Conservation (phyloP, 2,888 invertebrate genomes). For the Polyploca ridens region DNA sequence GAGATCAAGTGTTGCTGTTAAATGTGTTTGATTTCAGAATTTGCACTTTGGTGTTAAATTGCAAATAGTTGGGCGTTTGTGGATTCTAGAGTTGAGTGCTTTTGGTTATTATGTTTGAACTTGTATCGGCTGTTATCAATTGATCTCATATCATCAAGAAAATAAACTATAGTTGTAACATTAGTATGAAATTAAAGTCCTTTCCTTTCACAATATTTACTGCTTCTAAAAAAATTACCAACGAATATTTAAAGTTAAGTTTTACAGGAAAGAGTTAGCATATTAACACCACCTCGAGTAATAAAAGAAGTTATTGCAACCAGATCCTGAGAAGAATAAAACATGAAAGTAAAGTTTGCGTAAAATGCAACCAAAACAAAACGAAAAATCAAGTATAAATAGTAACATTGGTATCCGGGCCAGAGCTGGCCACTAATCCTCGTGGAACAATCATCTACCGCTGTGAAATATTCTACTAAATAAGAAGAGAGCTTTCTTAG, state of each 20-base stretch:
- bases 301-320: not conserved
- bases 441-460: conserved; percentile 48
- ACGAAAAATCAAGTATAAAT: not conserved
- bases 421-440: conserved; percentile 37
- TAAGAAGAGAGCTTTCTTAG: conserved; percentile 47
- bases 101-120: not conserved
- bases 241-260: no score
- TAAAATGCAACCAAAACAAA: not conserved
- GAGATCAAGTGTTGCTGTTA: not conserved
- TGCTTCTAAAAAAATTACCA: not conserved
- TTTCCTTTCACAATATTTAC: no score
- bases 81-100: conserved; percentile 1
- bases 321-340: not conserved
- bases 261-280: not conserved
- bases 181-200: no score
- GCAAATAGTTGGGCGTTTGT: conserved; percentile 4
- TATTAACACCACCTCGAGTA: not conserved
- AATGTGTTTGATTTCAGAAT: conserved; percentile 13
- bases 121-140: not conserved
- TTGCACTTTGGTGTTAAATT: conserved; percentile 8
- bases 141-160: not conserved
- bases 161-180: not conserved
- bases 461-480: conserved; percentile 60
- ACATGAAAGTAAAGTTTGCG: not conserved
- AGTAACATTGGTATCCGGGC: conserved; percentile 16